Conservation (phyloP, 1,140 invertebrate species). For the Diabrotica undecimpunctata region DNA sequence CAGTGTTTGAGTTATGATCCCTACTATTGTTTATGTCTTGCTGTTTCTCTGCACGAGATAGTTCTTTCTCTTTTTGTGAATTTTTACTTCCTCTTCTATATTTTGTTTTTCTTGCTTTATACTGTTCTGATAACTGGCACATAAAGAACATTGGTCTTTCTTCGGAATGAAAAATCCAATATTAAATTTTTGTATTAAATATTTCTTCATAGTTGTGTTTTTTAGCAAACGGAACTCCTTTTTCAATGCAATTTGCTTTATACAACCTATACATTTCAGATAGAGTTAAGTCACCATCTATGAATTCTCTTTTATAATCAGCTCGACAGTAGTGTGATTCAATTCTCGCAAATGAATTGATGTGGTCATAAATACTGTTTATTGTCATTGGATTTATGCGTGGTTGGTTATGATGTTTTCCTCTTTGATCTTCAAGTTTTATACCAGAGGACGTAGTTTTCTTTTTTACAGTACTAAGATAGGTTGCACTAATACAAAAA, state of each 20-base stretch:
- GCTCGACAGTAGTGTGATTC: background rate
- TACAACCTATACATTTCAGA: background rate
- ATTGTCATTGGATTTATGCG: too few species aligned
- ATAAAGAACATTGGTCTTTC: background rate
- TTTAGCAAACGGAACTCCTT: too few species aligned
- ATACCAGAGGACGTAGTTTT: too few species aligned
- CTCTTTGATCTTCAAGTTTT: too few species aligned
- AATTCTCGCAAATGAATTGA: too few species aligned
- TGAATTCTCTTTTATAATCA: background rate
- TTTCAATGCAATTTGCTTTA: too few species aligned
- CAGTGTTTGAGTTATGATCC: background rate
- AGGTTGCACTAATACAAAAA: too few species aligned
- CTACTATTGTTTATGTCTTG: background rate
- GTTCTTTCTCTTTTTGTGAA: background rate
- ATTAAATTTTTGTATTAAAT: background rate
- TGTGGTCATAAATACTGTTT: too few species aligned
- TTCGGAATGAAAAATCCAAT: background rate
- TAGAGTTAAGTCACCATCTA: background rate
- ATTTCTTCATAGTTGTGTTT: background rate
- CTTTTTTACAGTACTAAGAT: too few species aligned
- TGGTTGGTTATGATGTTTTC: too few species aligned
- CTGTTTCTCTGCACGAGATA: background rate
- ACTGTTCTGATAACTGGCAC: background rate
- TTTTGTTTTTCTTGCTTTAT: background rate
- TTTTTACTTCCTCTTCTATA: background rate